Evolutionary conservation across 2,113 vertebrate genomes (phyloP).

Genomic region (Pardalotus punctatus): DNA sequence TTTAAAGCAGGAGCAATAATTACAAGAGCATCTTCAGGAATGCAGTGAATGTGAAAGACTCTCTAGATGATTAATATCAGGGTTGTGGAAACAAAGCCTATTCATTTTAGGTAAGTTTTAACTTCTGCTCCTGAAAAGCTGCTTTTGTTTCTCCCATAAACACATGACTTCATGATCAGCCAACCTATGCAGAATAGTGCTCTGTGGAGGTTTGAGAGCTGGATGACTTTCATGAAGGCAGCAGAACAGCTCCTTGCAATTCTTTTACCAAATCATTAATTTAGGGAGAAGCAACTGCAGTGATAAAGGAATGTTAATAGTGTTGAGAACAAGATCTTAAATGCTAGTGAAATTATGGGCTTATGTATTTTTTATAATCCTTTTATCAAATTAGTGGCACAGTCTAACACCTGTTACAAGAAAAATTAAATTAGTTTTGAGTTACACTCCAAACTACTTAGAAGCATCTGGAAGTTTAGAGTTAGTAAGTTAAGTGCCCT

Average conservation of each 20-base stretch:
- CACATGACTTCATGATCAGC: background rate
- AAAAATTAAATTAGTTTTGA: background rate
- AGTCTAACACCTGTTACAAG: background rate
- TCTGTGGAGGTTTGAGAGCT: background rate
- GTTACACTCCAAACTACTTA: background rate
- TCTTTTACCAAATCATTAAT: background rate
- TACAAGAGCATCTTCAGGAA: background rate
- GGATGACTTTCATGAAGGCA: background rate
- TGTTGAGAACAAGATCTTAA: background rate
- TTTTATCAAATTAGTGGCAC: background rate
- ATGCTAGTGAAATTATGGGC: background rate
- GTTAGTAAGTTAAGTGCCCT: background rate
- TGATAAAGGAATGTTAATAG: background rate
- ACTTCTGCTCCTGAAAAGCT: background rate
- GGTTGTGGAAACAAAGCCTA: background rate
- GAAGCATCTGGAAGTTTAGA: background rate
- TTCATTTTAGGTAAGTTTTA: background rate
- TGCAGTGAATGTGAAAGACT: background rate
- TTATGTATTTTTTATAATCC: background rate
- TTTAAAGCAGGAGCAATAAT: background rate
- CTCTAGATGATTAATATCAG: background rate
- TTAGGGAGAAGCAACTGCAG: background rate
- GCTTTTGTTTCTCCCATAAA: background rate
- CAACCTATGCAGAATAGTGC: rapidly evolving
- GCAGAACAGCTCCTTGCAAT: background rate